Base-by-base conservation (phyloP, 2,797 vertebrate genomes). In the Glyptemys insculpta region DNA sequence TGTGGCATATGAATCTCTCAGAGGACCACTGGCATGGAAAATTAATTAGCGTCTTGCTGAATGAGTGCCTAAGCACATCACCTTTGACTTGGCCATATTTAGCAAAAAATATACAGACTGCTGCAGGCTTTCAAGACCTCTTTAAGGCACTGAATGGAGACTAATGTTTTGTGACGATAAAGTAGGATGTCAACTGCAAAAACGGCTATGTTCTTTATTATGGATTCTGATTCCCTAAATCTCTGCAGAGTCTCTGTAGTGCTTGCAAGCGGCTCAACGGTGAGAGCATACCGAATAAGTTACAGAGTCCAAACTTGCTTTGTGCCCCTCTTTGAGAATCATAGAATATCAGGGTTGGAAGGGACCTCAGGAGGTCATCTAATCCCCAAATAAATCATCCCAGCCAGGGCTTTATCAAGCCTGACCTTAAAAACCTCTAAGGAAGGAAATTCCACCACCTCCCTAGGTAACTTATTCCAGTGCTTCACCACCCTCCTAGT, bases 121-220 rank as follows among this genome's bases (percentile, higher is more conserved):
- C 54, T 88, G 79, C 59, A 96, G 88, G 68, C 90, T 79, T 54
- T 4, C 50, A 91, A 86, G 85, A 57, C 41, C 83, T 95, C 54
- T 90, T 90, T 52, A 94, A 93, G 83, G 90, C 62, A 81, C 27
- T 92, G 88, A 90, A 91, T n/a, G 89, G 86, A 83, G 47, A 85
- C 54, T 54, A 83, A 23, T 94, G 83, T 95, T 87, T 86, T 72
- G 25, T 27, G 79, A 79, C 76, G 85, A 93, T 83, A 95, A 91
- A 94, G 74, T 49, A 1, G 4, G 93, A 90, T 0, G 6, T 41
- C 90, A 81, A 72, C 74, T 81, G 50, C 10, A 50, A 90, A 90
- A 72, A 52, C 10, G 85, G 29, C 21, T 87, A n/a, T 34, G 56
- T 62, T 93, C 49, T 68, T 90, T 86, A 65, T 86, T 93, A 86